phyloP scores from a whole-genome alignment of 2,888 invertebrate genomes.

The Trachelus iudaicus region DNA sequence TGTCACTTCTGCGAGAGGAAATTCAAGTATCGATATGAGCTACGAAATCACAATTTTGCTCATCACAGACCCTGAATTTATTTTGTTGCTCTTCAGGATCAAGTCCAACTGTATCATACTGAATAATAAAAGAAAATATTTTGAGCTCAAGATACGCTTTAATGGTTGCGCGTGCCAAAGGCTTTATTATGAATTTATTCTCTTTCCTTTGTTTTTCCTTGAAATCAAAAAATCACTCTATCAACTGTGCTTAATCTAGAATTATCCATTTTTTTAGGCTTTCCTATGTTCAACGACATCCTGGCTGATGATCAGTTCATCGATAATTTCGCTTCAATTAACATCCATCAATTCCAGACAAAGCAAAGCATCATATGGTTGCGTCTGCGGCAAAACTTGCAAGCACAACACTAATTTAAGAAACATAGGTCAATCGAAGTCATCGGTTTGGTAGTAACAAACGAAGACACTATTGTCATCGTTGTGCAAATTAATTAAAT shows the following conservation, averaged over 20 bases:
- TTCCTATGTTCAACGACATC: background rate
- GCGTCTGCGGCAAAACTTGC: conserved; percentile 40
- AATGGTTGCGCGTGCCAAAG: background rate
- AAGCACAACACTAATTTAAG: conserved; percentile 35
- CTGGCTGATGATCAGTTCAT: background rate
- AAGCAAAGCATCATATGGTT: no score
- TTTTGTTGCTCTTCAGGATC: background rate
- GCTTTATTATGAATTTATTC: background rate
- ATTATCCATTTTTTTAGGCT: background rate
- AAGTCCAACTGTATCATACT: background rate
- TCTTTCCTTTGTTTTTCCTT: background rate
- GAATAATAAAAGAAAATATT: background rate
- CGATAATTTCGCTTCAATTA: background rate
- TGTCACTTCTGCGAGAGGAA: conserved; percentile 62
- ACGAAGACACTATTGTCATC: conserved; percentile 37
- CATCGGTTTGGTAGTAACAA: conserved; percentile 36
- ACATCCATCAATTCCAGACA: no score
- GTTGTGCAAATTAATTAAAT: conserved; percentile 50
- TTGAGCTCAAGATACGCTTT: background rate
- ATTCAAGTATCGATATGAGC: conserved; percentile 65
- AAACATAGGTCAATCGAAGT: conserved; percentile 37
- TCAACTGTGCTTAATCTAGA: background rate
- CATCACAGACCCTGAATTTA: conserved; percentile 30
- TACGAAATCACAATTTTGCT: conserved; percentile 59
- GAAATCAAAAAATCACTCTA: background rate